A percentile compares a stretch with the other conserved stretches of the same genome.
Evolutionary conservation across 2,113 vertebrate genomes (phyloP).

Genomic region (Chiloscyllium plagiosum): DNA sequence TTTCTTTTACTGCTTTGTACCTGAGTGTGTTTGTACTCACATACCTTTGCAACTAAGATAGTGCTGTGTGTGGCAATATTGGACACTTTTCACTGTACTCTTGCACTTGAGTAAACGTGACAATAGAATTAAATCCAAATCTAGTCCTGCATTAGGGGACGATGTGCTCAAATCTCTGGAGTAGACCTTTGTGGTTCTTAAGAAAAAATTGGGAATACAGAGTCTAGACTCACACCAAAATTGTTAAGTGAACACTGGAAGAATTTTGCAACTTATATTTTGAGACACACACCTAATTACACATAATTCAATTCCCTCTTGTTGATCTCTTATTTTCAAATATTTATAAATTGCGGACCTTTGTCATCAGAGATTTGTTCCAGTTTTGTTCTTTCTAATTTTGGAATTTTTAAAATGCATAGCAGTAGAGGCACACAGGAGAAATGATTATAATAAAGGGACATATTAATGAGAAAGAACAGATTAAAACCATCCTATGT

Average conservation of each 20-base stretch:
- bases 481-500: background rate
- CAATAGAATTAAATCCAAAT: no score
- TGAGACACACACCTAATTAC: background rate
- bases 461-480: background rate
- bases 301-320: background rate
- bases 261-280: background rate
- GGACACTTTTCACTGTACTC: no score
- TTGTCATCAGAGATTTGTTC: background rate
- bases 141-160: background rate
- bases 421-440: background rate
- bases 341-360: background rate
- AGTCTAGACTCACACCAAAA: background rate
- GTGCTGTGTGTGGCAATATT: no score
- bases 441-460: background rate
- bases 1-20: no score
- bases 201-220: background rate
- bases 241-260: background rate
- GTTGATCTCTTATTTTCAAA: background rate
- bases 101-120: no score
- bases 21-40: no score
- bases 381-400: background rate
- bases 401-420: background rate
- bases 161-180: background rate
- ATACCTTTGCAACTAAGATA: no score
- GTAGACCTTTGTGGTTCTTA: background rate